These are phyloP conservation scores for Ceratitis capitata DNA, from an alignment of 1,140 invertebrate species.

Conservation along the genomic window DNA sequence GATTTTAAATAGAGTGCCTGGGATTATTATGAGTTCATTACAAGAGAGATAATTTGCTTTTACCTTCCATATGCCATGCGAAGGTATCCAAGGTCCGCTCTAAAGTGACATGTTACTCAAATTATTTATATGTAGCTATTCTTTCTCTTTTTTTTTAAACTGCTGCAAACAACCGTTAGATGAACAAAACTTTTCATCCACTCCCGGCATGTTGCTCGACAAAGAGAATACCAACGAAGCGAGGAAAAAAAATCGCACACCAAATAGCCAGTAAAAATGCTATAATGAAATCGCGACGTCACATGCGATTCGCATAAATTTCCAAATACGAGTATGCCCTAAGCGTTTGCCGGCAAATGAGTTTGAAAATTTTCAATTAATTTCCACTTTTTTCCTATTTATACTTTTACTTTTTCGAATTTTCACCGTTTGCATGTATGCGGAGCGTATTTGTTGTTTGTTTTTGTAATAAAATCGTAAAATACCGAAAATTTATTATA, in stretches of 20 bases:
- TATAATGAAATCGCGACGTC: conserved; percentile 14
- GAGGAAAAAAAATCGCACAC: background rate
- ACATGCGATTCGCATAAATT: conserved; percentile 33
- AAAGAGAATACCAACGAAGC: too few relatives aligned
- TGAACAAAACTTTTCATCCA: too few relatives aligned
- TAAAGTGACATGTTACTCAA: too few relatives aligned
- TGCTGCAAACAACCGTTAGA: too few relatives aligned
- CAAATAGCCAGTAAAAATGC: background rate
- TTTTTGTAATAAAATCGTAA: conserved; percentile 2
- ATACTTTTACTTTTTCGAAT: background rate
- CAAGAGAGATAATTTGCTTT: too few relatives aligned
- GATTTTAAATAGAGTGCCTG: too few relatives aligned
- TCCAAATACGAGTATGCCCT: background rate
- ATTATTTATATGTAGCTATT: too few relatives aligned
- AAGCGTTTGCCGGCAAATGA: background rate
- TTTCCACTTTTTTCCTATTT: background rate
- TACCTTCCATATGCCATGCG: too few relatives aligned
- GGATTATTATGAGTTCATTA: too few relatives aligned
- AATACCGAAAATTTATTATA: conserved; percentile 25
- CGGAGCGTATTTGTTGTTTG: background rate
- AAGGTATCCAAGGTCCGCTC: too few relatives aligned
- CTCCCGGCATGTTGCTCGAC: too few relatives aligned
- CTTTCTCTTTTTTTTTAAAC: too few relatives aligned
- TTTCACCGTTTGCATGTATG: background rate
- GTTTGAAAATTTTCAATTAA: conserved; percentile 38